Conservation (phyloP, 2,797 vertebrate species). For the Neomorphus geoffroyi region DNA sequence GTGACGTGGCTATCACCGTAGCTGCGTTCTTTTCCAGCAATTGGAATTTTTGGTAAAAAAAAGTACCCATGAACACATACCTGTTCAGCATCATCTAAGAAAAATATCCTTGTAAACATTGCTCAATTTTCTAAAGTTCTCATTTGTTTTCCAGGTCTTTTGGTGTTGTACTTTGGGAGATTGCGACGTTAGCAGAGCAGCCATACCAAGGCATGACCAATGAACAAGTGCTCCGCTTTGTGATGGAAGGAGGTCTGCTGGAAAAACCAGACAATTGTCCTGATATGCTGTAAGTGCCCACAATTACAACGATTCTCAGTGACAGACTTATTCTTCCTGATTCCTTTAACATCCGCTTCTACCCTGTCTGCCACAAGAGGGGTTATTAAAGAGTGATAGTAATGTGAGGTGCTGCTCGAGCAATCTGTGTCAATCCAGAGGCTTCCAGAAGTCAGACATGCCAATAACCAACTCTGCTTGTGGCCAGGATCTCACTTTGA, state of each 20-base stretch:
- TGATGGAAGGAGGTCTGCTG: conserved; percentile 98
- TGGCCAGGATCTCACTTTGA: not conserved
- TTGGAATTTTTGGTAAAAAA: not conserved
- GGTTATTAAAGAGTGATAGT: not conserved
- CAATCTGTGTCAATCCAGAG: fast-evolving
- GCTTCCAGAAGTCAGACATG: not conserved
- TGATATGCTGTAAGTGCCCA: conserved; percentile 91
- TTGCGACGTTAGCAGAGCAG: conserved; percentile 93
- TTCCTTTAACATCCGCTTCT: not conserved
- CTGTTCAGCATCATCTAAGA: not conserved
- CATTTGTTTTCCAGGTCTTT: conserved; percentile 78
- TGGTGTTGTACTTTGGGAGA: conserved; percentile 97
- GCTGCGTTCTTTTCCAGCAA: not conserved
- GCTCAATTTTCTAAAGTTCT: not conserved
- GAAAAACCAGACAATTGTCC: conserved; percentile 98
- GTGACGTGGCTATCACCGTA: not conserved
- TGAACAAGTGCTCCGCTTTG: conserved; percentile 97
- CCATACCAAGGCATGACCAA: conserved; percentile 99
- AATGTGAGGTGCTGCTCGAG: not conserved
- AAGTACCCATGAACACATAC: too few relatives aligned
- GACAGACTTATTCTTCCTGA: not conserved
- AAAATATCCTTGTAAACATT: fast-evolving
- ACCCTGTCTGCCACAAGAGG: fast-evolving
- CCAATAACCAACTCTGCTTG: not conserved
- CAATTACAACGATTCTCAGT: not conserved